Percentiles rank a stretch among this genome's conserved stretches.
Evolutionary conservation across 2,888 invertebrate species (phyloP).

Genomic region (Bhutanitis thaidina): DNA sequence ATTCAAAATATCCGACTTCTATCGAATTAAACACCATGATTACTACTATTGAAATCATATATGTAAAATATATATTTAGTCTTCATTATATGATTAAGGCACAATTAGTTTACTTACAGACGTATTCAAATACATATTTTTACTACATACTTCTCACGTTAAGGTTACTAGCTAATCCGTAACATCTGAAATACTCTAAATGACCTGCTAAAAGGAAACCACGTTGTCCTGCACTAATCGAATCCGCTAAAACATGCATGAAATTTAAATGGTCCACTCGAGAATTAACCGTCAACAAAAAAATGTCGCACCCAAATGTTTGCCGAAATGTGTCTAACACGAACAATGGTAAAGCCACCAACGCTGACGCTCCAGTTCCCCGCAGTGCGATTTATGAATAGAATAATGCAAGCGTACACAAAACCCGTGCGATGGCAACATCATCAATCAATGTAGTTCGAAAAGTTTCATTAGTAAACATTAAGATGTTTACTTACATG

Average conservation of each 20-base stretch:
- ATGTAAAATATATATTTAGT: no score
- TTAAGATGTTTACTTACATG: slow-evolving; percentile 80
- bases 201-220: not conserved
- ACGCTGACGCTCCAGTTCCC: slow-evolving; percentile 61
- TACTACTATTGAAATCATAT: no score
- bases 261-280: slow-evolving; percentile 70
- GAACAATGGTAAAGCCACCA: slow-evolving; percentile 73
- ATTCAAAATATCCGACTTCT: no score
- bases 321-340: slow-evolving; percentile 57
- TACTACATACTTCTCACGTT: no score
- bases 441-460: slow-evolving; percentile 76
- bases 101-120: no score
- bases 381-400: slow-evolving; percentile 71
- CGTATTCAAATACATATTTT: no score
- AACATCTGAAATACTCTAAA: no score
- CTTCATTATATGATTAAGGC: no score
- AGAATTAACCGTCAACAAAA: slow-evolving; percentile 38
- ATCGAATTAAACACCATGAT: no score
- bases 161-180: no score
- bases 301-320: slow-evolving; percentile 54
- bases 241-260: slow-evolving; percentile 62
- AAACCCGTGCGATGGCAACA: slow-evolving; percentile 57
- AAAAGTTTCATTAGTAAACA: slow-evolving; percentile 79
- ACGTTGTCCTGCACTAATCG: slow-evolving; percentile 2
- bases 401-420: slow-evolving; percentile 67